Evolutionary conservation across 2,797 vertebrate genomes (phyloP).

Genomic region (Pangasius macronema): DNA sequence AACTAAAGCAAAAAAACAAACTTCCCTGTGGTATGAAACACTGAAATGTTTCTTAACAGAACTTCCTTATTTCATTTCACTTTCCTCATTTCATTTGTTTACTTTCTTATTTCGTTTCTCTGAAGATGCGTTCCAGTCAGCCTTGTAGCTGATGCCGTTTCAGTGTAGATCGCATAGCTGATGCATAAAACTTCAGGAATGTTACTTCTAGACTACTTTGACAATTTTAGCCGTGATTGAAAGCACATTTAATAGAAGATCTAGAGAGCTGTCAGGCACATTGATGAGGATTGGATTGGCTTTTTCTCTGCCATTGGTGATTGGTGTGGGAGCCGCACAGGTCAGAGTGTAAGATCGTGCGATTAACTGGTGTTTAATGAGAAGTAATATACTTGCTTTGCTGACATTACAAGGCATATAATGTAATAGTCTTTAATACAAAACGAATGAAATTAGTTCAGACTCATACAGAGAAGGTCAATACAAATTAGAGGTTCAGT

Average conservation of each 20-base stretch:
- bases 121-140: slow-evolving; percentile 33
- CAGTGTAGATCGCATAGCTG: slow-evolving; percentile 5
- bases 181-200: slow-evolving; percentile 31
- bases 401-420: not conserved
- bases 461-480: no score
- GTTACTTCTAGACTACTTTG: slow-evolving; percentile 3
- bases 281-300: slow-evolving; percentile 36
- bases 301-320: slow-evolving; percentile 21
- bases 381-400: not conserved
- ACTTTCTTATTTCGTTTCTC: not conserved
- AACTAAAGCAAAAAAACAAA: not conserved
- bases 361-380: not conserved
- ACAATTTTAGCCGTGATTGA: slow-evolving; percentile 24
- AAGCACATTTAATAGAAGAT: slow-evolving; percentile 5
- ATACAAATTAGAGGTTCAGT: no score
- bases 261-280: slow-evolving; percentile 23
- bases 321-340: slow-evolving; percentile 47
- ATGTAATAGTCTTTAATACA: not conserved
- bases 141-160: not conserved
- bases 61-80: not conserved
- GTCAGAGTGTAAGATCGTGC: slow-evolving; percentile 46
- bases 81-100: not conserved
- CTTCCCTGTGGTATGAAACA: not conserved
- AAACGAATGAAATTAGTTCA: no score
- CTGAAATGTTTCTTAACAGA: not conserved